Percentiles rank a stretch among this genome's conserved stretches.
Evolutionary conservation across 2,888 invertebrate species (phyloP).

Genomic region (Furcula furcula): DNA sequence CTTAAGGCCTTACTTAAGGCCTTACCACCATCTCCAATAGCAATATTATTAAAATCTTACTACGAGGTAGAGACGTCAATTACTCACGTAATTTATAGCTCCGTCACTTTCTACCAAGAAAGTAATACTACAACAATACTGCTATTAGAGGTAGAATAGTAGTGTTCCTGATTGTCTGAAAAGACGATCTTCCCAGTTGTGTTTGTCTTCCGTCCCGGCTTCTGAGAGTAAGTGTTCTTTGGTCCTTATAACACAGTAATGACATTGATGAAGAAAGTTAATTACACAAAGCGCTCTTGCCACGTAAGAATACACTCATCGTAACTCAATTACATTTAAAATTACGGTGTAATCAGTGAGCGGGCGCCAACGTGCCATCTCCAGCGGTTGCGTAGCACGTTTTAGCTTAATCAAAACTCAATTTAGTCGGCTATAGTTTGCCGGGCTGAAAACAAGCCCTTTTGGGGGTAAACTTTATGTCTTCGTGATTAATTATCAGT

Average conservation of each 20-base stretch:
- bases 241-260: conserved; percentile 16
- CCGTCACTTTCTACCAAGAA: too few relatives aligned
- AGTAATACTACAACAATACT: too few relatives aligned
- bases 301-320: conserved; percentile 25
- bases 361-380: conserved; percentile 37
- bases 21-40: too few relatives aligned
- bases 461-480: conserved; percentile 50
- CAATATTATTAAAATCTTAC: too few relatives aligned
- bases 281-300: conserved; percentile 18
- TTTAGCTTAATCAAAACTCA: conserved; percentile 56
- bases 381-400: conserved; percentile 37
- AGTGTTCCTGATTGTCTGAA: too few relatives aligned
- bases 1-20: too few relatives aligned
- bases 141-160: too few relatives aligned
- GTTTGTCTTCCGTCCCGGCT: too few relatives aligned
- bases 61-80: too few relatives aligned
- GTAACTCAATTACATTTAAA: conserved; percentile 29
- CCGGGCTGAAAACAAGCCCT: conserved; percentile 47
- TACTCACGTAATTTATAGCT: too few relatives aligned
- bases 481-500: conserved; percentile 51
- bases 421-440: conserved; percentile 53
- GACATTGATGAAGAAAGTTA: conserved; percentile 21
- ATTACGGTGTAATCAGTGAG: conserved; percentile 33
- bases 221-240: too few relatives aligned
- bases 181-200: too few relatives aligned